Conservation (phyloP, 2,888 invertebrate genomes). For the Proisotoma minuta region DNA sequence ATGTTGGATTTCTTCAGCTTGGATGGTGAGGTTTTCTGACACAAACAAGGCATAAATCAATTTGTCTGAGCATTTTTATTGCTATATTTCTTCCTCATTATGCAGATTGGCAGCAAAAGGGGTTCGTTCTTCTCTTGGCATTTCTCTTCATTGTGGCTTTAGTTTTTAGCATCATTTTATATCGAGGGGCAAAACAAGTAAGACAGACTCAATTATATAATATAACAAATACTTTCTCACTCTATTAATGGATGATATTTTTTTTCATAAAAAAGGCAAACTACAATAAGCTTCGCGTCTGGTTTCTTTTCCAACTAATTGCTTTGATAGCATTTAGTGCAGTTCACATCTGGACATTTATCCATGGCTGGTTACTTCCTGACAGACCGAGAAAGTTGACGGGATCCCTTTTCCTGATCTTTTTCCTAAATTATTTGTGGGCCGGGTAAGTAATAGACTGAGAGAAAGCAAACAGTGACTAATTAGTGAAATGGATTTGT, state of each 20-base stretch:
- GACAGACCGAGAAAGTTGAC: conserved; percentile 30
- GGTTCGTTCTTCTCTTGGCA: conserved; percentile 23
- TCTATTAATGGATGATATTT: no score
- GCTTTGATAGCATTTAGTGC: conserved; percentile 25
- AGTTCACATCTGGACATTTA: conserved; percentile 31
- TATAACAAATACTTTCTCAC: no score
- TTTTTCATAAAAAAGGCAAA: conserved; percentile 16
- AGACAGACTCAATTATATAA: background rate
- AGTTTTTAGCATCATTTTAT: conserved; percentile 25
- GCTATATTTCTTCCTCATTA: background rate
- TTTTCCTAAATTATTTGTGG: conserved; percentile 34
- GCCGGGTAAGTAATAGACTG: conserved; percentile 15
- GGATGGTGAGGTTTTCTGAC: conserved; percentile 14
- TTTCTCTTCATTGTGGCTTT: conserved; percentile 28
- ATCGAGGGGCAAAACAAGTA: conserved; percentile 29
- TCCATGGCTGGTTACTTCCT: conserved; percentile 31
- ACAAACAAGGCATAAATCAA: background rate
- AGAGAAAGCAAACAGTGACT: background rate
- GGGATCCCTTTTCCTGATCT: conserved; percentile 29
- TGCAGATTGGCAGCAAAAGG: conserved; percentile 32
- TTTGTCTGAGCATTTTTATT: background rate
- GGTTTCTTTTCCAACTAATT: conserved; percentile 32
- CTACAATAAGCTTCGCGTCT: conserved; percentile 25
- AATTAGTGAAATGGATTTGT: no score
- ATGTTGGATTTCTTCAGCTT: conserved; percentile 25